Conservation (phyloP, 1,140 invertebrate species). For the Bombus haemorrhoidalis region DNA sequence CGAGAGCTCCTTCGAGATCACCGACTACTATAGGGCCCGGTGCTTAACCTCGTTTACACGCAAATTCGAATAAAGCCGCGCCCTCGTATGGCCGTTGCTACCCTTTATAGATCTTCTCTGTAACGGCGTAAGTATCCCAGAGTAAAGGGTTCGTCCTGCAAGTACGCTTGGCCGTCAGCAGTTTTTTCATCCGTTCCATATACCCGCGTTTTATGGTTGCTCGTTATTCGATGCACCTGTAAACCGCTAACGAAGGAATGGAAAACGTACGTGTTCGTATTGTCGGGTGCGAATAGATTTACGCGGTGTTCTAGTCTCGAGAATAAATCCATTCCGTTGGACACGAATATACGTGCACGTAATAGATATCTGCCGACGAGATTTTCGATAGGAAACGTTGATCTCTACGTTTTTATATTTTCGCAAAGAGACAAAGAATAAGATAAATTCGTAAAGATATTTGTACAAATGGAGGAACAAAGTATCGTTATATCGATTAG, state of each 20-base stretch:
- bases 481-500: background rate
- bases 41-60: conserved; percentile 65
- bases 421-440: background rate
- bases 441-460: background rate
- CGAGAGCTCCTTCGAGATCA: background rate
- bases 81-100: conserved; percentile 17
- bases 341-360: background rate
- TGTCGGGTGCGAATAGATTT: background rate
- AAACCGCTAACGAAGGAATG: conserved; percentile 24
- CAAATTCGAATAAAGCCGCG: conserved; percentile 62
- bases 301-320: background rate
- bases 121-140: background rate
- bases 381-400: background rate
- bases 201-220: background rate
- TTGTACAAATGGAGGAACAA: background rate
- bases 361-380: background rate
- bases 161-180: conserved; percentile 10
- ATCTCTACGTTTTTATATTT: background rate
- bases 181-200: conserved; percentile 6
- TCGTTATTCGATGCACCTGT: conserved; percentile 21
- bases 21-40: background rate
- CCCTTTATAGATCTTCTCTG: conserved; percentile 47
- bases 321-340: background rate
- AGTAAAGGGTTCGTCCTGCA: background rate
- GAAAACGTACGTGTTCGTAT: too few species aligned